phyloP scores from a whole-genome alignment of 2,888 invertebrate genomes.

The Tinea semifulvella region DNA sequence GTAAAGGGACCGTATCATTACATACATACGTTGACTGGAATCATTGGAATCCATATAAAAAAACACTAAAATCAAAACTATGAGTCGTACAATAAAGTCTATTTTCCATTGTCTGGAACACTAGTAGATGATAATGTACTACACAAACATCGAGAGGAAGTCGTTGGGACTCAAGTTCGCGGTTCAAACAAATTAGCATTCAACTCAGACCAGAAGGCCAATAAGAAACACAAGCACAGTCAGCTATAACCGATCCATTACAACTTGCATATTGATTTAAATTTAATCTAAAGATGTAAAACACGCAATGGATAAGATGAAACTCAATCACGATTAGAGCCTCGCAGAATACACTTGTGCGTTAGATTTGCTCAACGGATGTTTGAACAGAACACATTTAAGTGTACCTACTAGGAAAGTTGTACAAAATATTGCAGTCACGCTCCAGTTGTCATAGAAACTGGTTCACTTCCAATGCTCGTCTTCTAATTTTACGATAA shows the following conservation, averaged over 20 bases:
- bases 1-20: too few species aligned
- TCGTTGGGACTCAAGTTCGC: conserved; percentile 8
- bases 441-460: conserved; percentile 9
- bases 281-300: too few species aligned
- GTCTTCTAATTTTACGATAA: background rate
- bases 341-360: background rate
- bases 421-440: conserved; percentile 11
- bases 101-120: conserved; percentile 6
- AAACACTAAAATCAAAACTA: too few species aligned
- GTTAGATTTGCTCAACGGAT: conserved; percentile 3
- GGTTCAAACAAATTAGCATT: conserved; percentile 3
- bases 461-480: conserved; percentile 1
- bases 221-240: too few species aligned
- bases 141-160: background rate
- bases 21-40: too few species aligned
- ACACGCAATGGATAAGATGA: too few species aligned
- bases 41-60: too few species aligned
- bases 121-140: background rate
- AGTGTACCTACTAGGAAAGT: background rate
- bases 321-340: too few species aligned
- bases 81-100: too few species aligned
- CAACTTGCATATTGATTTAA: too few species aligned
- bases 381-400: background rate
- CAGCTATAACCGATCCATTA: too few species aligned
- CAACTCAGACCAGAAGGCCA: background rate